Evolutionary conservation across 2,888 invertebrate species (phyloP).

Genomic region (Graphium colonna): DNA sequence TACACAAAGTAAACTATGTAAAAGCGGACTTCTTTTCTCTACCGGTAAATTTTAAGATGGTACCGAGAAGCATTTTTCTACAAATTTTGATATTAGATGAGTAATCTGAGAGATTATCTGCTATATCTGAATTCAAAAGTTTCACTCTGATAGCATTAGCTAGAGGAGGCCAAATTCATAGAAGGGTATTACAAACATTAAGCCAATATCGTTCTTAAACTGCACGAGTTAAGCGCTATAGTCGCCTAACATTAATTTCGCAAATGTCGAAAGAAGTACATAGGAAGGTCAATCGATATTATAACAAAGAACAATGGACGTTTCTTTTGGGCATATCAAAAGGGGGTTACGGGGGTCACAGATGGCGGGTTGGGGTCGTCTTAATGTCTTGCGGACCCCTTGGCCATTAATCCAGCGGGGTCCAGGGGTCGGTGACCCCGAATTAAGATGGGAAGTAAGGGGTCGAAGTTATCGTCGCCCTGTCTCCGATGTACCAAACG

Average conservation of each 20-base stretch:
- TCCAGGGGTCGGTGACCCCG: conserved; percentile 63
- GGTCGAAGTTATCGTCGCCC: conserved; percentile 51
- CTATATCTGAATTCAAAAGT: no score
- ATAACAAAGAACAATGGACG: conserved; percentile 8
- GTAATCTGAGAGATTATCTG: no score
- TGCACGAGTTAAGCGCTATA: no score
- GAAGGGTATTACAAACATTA: no score
- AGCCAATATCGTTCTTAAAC: no score
- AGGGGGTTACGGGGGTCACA: conserved; percentile 47
- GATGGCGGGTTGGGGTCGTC: conserved; percentile 65
- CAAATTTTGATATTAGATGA: no score
- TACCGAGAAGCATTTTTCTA: no score
- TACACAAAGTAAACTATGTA: no score
- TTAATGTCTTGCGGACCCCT: conserved; percentile 75
- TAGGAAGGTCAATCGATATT: neutral
- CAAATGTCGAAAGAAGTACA: neutral
- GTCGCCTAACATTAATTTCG: neutral
- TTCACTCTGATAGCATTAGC: no score
- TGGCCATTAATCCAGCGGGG: conserved; percentile 74
- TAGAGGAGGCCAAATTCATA: no score
- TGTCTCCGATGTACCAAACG: conserved; percentile 23
- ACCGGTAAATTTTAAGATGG: no score
- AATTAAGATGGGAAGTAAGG: conserved; percentile 63
- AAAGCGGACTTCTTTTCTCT: no score
- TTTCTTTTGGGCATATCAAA: conserved; percentile 22